These are phyloP conservation scores for Sinocyclocheilus grahami DNA, from an alignment of 2,113 vertebrate genomes.

Conservation along the genomic window DNA sequence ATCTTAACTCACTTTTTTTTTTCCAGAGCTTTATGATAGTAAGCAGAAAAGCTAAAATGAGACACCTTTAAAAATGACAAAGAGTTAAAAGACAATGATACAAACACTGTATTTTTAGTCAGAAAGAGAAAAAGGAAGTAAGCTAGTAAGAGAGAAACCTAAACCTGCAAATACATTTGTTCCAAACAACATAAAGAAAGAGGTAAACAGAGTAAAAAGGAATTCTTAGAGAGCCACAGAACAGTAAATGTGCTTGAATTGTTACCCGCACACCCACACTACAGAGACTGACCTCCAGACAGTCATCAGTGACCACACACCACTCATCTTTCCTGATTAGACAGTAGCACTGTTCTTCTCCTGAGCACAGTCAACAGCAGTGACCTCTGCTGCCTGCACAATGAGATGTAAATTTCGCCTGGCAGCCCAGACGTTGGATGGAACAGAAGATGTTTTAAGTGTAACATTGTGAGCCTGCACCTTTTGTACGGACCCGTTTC, in stretches of 20 bases:
- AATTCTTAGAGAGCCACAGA: background rate
- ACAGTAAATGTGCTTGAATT: background rate
- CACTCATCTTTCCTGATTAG: constrained; percentile 39
- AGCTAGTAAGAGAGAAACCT: background rate
- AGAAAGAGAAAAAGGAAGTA: background rate
- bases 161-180: background rate
- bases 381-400: constrained; percentile 30
- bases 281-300: background rate
- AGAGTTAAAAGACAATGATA: no score
- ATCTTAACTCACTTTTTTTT: background rate
- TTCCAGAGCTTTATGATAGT: background rate
- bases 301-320: constrained; percentile 31
- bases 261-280: background rate
- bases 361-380: constrained; percentile 31
- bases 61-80: no score
- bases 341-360: constrained; percentile 23
- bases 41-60: background rate
- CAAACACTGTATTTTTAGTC: no score
- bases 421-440: background rate
- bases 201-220: background rate
- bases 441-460: background rate
- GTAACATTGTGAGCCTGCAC: background rate
- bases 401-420: background rate
- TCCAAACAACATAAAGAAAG: background rate
- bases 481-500: background rate